A percentile compares a stretch with the other conserved stretches of the same genome.
phyloP scores from a whole-genome alignment of 2,113 vertebrate genomes.

The Megaceryle maxima region DNA sequence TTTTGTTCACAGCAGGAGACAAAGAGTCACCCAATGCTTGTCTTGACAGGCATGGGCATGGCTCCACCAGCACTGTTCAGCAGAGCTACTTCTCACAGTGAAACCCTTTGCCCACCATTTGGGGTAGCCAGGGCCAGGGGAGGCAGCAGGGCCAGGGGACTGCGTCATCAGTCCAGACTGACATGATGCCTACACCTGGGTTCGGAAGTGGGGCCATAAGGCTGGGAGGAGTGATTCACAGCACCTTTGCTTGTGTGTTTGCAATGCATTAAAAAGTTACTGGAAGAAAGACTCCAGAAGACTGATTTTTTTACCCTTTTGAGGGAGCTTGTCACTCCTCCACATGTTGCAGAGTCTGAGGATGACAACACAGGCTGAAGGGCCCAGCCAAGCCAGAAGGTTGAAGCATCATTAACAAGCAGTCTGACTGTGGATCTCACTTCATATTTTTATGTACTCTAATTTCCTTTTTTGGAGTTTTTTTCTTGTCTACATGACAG shows the following conservation, averaged over 20 bases:
- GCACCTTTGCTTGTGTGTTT: neutral
- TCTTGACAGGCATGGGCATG: neutral
- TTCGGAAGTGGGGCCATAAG: neutral
- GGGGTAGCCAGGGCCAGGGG: neutral
- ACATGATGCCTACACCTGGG: accelerated
- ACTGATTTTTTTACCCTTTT: neutral
- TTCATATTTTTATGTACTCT: neutral
- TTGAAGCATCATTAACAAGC: neutral
- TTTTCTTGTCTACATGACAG: neutral
- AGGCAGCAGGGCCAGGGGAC: neutral
- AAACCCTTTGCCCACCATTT: neutral
- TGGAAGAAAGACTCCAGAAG: neutral
- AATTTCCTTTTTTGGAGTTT: neutral
- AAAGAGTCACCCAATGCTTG: neutral
- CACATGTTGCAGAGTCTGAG: neutral
- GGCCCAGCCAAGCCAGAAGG: neutral
- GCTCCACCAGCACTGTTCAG: neutral
- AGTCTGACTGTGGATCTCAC: neutral
- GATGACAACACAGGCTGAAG: neutral
- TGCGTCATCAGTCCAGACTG: no score
- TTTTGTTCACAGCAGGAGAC: neutral
- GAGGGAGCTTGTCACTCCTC: neutral
- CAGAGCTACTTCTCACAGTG: neutral
- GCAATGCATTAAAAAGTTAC: neutral
- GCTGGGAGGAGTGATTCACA: neutral